Conservation (phyloP, 2,113 vertebrate species). For the Gnathonemus longibarbis region DNA sequence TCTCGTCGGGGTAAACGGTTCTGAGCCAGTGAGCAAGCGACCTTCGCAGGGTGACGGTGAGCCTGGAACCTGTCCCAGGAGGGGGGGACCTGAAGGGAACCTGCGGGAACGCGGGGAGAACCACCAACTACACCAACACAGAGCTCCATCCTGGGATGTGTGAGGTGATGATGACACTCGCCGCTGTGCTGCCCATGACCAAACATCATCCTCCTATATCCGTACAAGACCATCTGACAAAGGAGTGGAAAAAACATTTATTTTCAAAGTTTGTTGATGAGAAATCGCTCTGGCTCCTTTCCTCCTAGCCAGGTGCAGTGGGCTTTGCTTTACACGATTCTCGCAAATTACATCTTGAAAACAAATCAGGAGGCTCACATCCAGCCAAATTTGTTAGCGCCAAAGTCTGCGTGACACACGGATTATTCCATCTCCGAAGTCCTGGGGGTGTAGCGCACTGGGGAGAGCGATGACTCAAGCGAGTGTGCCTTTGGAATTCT, state of each 20-base stretch:
- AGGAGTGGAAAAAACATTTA: background rate
- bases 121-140: background rate
- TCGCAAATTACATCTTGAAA: slow-evolving; percentile 11
- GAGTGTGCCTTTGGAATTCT: slow-evolving; percentile 32
- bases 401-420: background rate
- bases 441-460: background rate
- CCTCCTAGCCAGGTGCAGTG: background rate
- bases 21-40: background rate
- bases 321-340: background rate
- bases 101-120: background rate
- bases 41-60: background rate
- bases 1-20: background rate
- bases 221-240: background rate
- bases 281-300: background rate
- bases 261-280: background rate
- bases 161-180: background rate
- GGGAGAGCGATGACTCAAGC: slow-evolving; percentile 39
- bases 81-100: background rate
- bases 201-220: background rate
- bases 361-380: background rate
- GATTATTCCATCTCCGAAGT: slow-evolving; percentile 5
- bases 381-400: background rate
- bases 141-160: background rate
- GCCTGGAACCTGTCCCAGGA: background rate
- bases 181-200: background rate